Evolutionary conservation across 1,140 invertebrate genomes (phyloP).

Genomic region (Pseudachorutes palmiensis): DNA sequence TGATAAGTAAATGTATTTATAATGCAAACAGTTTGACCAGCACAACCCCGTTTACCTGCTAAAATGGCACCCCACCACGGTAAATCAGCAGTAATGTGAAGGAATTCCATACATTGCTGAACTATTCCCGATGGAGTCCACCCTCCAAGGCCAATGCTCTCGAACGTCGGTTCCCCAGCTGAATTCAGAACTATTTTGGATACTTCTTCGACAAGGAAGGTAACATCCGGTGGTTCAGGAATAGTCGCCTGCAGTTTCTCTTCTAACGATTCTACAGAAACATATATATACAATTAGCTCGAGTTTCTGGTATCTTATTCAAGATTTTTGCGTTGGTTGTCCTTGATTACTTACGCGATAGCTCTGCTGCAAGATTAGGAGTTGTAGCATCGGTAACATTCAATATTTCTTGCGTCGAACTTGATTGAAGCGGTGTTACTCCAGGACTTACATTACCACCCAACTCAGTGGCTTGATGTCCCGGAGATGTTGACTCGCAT

Average conservation of each 20-base stretch:
- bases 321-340: not conserved
- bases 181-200: slow-evolving; percentile 10
- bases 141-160: slow-evolving; percentile 67
- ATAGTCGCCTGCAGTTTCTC: not conserved
- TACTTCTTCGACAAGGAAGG: not conserved
- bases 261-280: not conserved
- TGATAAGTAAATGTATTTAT: too few species aligned
- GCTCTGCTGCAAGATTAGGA: not conserved
- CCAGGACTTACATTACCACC: too few species aligned
- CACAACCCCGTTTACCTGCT: slow-evolving; percentile 51
- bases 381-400: too few species aligned
- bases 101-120: slow-evolving; percentile 66
- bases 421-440: not conserved
- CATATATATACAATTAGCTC: not conserved
- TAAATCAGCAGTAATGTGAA: slow-evolving; percentile 65
- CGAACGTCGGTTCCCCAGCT: slow-evolving; percentile 25
- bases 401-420: not conserved
- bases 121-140: slow-evolving; percentile 68
- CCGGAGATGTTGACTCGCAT: not conserved
- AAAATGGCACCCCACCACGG: slow-evolving; percentile 87
- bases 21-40: too few species aligned
- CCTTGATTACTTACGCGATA: not conserved
- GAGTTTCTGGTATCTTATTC: too few species aligned
- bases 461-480: too few species aligned
- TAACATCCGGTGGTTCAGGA: slow-evolving; percentile 19